phyloP scores from a whole-genome alignment of 2,888 invertebrate genomes.

The Hirtodrosophila duncani region DNA sequence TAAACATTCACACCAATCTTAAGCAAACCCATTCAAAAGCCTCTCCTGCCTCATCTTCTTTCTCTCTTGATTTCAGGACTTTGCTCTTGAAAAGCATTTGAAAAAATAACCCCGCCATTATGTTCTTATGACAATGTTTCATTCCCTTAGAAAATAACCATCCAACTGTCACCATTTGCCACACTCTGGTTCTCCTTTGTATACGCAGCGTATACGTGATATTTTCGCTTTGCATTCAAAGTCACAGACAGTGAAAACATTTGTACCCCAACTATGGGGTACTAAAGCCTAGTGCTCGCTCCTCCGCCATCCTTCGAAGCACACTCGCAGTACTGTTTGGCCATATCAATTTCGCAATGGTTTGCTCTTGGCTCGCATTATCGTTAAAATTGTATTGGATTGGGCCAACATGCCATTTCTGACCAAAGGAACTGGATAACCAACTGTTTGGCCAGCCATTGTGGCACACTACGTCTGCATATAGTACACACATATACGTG shows the following conservation, averaged over 20 bases:
- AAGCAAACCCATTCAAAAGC: no score
- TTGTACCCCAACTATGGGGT: no score
- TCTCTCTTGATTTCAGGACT: no score
- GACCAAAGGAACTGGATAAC: no score
- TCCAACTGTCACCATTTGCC: no score
- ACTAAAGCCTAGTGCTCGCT: neutral
- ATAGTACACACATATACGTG: constrained; percentile 21
- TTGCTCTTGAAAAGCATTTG: no score
- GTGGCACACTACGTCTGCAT: constrained; percentile 40
- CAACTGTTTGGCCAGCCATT: constrained; percentile 39
- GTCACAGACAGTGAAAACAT: constrained; percentile 1
- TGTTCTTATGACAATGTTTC: no score
- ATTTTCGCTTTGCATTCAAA: constrained; percentile 12
- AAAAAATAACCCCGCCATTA: no score
- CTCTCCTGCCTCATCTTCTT: no score
- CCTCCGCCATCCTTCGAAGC: constrained; percentile 5
- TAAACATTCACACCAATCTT: no score
- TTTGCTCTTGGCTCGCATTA: constrained; percentile 48
- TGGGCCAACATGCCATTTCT: constrained; percentile 44
- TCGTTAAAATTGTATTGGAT: constrained; percentile 73
- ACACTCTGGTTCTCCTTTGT: no score
- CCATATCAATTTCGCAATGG: constrained; percentile 62
- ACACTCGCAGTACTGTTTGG: constrained; percentile 44
- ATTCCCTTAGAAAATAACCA: no score
- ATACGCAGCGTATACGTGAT: constrained; percentile 29